Percentiles rank a stretch among this genome's conserved stretches.
Evolutionary conservation across 1,140 invertebrate species (phyloP).

Genomic region (Nomia melanderi): DNA sequence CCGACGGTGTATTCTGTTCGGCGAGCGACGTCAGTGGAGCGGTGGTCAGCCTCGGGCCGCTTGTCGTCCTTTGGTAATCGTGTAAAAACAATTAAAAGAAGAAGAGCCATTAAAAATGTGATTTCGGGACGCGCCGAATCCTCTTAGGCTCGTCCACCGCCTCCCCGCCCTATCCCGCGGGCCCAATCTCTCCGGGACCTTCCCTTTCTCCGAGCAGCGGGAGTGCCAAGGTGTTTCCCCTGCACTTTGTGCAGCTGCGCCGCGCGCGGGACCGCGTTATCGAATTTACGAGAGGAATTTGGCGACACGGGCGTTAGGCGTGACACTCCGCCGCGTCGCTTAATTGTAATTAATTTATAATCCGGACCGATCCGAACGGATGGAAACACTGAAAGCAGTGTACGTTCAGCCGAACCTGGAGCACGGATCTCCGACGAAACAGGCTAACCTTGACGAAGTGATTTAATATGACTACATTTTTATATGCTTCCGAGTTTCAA

Average conservation of each 20-base stretch:
- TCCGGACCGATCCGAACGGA: background rate
- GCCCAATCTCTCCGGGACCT: slow-evolving; percentile 22
- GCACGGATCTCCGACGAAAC: slow-evolving; percentile 1
- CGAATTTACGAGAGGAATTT: slow-evolving; percentile 49
- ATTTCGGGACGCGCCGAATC: slow-evolving; percentile 52
- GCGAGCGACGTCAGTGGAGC: slow-evolving; percentile 20
- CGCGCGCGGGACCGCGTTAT: slow-evolving; percentile 32
- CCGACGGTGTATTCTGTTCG: background rate
- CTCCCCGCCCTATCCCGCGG: background rate
- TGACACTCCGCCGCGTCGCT: slow-evolving; percentile 19
- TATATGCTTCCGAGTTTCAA: no score
- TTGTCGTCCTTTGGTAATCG: slow-evolving; percentile 37
- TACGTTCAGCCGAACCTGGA: background rate
- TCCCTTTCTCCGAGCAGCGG: slow-evolving; percentile 38
- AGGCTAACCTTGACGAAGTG: background rate
- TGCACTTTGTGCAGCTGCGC: slow-evolving; percentile 50
- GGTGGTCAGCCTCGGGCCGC: background rate
- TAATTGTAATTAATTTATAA: slow-evolving; percentile 58
- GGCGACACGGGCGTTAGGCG: slow-evolving; percentile 29
- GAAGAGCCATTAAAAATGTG: slow-evolving; percentile 50
- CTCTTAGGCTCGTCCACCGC: slow-evolving; percentile 25
- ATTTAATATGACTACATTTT: no score
- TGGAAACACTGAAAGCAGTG: background rate
- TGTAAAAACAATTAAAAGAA: slow-evolving; percentile 58
- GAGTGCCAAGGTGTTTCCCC: slow-evolving; percentile 37